These are phyloP conservation scores for Polydrusus cervinus DNA, from an alignment of 2,888 invertebrate species.

Conservation along the genomic window DNA sequence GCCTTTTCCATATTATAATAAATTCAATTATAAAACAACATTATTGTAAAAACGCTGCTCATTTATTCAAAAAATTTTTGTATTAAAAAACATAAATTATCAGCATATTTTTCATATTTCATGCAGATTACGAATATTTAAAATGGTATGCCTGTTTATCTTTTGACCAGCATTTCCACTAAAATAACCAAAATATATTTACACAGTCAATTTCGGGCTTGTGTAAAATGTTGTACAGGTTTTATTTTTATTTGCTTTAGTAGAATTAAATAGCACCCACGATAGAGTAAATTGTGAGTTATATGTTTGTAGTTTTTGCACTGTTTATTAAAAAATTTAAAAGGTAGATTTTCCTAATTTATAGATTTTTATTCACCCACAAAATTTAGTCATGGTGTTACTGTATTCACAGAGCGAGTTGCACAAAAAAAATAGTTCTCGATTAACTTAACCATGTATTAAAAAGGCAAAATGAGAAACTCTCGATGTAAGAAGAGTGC, in stretches of 20 bases:
- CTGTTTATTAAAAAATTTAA: background rate
- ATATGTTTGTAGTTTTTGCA: constrained; percentile 8
- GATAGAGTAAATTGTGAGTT: constrained; percentile 5
- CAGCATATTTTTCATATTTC: too few species aligned
- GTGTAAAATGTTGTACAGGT: constrained; percentile 17
- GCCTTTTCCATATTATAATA: too few species aligned
- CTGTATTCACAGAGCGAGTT: background rate
- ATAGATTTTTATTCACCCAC: background rate
- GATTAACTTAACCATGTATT: too few species aligned
- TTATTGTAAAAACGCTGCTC: too few species aligned
- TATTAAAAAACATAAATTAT: too few species aligned
- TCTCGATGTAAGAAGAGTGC: too few species aligned
- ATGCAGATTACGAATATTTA: too few species aligned
- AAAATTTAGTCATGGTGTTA: background rate
- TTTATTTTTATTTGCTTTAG: constrained; percentile 15
- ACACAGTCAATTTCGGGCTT: background rate
- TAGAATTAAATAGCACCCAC: constrained; percentile 15
- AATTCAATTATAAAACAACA: too few species aligned
- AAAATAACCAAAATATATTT: constrained; percentile 3
- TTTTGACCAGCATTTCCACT: background rate
- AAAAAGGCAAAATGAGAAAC: too few species aligned
- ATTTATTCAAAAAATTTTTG: too few species aligned
- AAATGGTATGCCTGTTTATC: background rate
- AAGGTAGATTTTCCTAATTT: too few species aligned
- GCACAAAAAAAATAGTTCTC: too few species aligned